These are phyloP conservation scores for Eudemis profundana DNA, from an alignment of 2,888 invertebrate species.

Conservation along the genomic window DNA sequence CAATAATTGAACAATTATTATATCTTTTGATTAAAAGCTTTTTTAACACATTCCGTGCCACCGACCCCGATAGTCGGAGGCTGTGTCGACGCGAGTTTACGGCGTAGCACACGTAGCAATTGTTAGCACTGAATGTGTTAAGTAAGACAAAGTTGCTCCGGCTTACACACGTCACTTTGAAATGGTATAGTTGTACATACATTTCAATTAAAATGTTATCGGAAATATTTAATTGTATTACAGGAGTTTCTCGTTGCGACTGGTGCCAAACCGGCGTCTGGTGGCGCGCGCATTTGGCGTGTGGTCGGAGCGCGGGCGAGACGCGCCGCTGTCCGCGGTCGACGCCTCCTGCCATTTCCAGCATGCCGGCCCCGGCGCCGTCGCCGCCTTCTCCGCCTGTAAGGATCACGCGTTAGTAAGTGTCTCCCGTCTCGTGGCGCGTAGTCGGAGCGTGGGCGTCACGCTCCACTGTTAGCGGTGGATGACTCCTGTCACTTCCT, in stretches of 20 bases:
- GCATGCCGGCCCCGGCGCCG: slow-evolving; percentile 83
- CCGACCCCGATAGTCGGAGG: too few relatives aligned
- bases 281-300: slow-evolving; percentile 86
- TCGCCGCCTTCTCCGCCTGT: slow-evolving; percentile 89
- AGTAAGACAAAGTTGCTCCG: too few relatives aligned
- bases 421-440: too few relatives aligned
- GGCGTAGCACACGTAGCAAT: too few relatives aligned
- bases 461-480: slow-evolving; percentile 67
- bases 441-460: too few relatives aligned
- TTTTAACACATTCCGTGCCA: too few relatives aligned
- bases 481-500: slow-evolving; percentile 86
- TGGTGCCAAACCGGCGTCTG: slow-evolving; percentile 87
- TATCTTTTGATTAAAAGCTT: too few relatives aligned
- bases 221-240: slow-evolving; percentile 52
- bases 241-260: slow-evolving; percentile 86
- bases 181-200: neutral
- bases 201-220: neutral
- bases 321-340: slow-evolving; percentile 67
- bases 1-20: too few relatives aligned
- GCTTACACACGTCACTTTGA: too few relatives aligned
- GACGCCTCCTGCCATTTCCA: slow-evolving; percentile 87
- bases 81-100: too few relatives aligned
- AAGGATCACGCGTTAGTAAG: slow-evolving; percentile 87
- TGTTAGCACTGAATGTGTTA: too few relatives aligned
- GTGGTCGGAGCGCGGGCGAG: slow-evolving; percentile 78